Percentiles rank a stretch among this genome's conserved stretches.
These are phyloP conservation scores for Hemicordylus capensis DNA, from an alignment of 2,113 vertebrate genomes.

Conservation along the genomic window DNA sequence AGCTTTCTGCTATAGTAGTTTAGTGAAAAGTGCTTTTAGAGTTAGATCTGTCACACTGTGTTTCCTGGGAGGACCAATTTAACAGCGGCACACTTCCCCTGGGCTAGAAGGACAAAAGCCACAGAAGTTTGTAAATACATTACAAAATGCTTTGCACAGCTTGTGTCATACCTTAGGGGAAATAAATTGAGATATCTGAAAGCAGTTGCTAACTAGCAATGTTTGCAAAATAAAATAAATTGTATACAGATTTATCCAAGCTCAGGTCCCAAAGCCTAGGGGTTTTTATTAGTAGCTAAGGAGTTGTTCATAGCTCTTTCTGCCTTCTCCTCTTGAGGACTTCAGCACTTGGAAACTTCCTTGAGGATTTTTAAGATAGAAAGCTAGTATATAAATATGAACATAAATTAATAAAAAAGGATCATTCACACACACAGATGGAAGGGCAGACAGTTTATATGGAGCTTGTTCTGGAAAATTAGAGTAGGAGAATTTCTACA, in stretches of 20 bases:
- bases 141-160: neutral
- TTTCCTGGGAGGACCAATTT: neutral
- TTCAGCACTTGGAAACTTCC: neutral
- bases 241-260: neutral
- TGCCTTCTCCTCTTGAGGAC: neutral
- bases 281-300: neutral
- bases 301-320: neutral
- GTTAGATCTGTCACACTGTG: neutral
- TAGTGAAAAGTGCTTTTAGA: neutral
- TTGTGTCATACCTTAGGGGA: neutral
- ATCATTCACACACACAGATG: neutral
- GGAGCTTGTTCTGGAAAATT: slow-evolving; percentile 33
- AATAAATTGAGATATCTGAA: neutral
- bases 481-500: slow-evolving; percentile 35
- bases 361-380: neutral
- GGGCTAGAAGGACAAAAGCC: neutral
- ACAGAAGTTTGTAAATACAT: neutral
- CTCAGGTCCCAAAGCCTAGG: neutral
- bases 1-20: too few relatives aligned
- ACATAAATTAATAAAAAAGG: neutral
- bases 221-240: neutral
- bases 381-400: neutral
- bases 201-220: neutral
- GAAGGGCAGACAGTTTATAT: neutral
- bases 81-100: neutral